Percentiles rank a stretch among this genome's conserved stretches.
Evolutionary conservation across 2,113 vertebrate species (phyloP).

Genomic region (Sebastes schlegelii): DNA sequence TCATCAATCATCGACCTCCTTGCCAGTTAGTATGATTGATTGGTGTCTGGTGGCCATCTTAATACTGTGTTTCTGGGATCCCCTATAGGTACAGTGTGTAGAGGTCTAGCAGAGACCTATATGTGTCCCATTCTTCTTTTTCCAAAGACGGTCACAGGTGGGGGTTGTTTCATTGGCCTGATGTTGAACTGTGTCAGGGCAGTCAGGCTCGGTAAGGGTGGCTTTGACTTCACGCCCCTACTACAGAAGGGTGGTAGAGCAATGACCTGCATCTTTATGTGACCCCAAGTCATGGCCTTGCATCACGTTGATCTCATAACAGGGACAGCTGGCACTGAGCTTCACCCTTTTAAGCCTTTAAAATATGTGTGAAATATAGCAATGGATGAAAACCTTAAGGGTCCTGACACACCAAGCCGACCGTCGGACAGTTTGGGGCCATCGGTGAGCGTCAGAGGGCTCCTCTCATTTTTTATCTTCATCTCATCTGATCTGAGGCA

Average conservation of each 20-base stretch:
- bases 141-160: neutral
- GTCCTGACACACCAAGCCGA: neutral
- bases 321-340: neutral
- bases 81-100: neutral
- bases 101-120: neutral
- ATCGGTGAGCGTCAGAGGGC: too few species aligned
- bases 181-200: constrained; percentile 2
- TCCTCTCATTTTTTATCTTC: too few species aligned
- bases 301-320: neutral
- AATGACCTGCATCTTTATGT: neutral
- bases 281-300: constrained; percentile 7
- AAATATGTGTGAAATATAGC: neutral
- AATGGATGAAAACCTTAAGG: too few species aligned
- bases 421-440: too few species aligned
- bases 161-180: neutral
- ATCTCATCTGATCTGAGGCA: too few species aligned
- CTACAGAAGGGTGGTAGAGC: neutral
- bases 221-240: neutral
- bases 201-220: neutral
- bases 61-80: too few species aligned
- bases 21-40: constrained; percentile 19
- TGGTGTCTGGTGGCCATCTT: neutral
- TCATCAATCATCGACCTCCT: neutral
- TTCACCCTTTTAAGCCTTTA: neutral
- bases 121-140: neutral